These are phyloP conservation scores for Bugulina stolonifera DNA, from an alignment of 2,888 invertebrate species.

Conservation along the genomic window DNA sequence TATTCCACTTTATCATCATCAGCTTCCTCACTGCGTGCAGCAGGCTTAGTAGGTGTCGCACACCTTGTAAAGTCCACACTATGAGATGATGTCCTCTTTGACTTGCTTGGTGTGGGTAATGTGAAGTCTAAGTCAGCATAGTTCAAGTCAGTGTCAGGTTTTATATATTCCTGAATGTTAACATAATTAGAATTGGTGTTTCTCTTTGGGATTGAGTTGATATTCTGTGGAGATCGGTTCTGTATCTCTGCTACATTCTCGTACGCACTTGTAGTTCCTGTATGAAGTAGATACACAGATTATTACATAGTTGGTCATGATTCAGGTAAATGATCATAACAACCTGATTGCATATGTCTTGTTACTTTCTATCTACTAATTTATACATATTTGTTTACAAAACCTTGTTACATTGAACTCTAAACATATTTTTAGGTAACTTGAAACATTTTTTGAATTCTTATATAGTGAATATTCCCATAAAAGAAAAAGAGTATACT, in stretches of 20 bases:
- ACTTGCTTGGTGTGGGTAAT: background rate
- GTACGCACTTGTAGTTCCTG: background rate
- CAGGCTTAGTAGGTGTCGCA: background rate
- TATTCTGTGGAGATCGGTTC: background rate
- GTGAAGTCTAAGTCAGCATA: slow-evolving; percentile 21
- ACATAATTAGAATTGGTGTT: background rate
- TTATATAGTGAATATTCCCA: too few species aligned
- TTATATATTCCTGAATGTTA: background rate
- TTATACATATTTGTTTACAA: too few species aligned
- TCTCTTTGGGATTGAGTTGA: too few species aligned
- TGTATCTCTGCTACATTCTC: background rate
- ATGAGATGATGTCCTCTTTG: background rate
- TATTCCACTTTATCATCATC: slow-evolving; percentile 14
- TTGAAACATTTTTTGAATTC: too few species aligned
- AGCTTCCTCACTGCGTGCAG: background rate
- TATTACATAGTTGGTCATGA: too few species aligned
- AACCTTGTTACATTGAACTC: too few species aligned
- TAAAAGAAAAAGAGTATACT: too few species aligned
- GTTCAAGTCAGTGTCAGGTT: background rate
- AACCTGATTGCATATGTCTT: too few species aligned
- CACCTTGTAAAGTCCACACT: background rate
- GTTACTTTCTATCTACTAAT: too few species aligned
- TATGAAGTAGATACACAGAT: background rate
- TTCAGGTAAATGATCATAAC: background rate
- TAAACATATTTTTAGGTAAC: too few species aligned